Evolutionary conservation across 2,888 invertebrate genomes (phyloP).

Genomic region (Torymus aiolomorphi): DNA sequence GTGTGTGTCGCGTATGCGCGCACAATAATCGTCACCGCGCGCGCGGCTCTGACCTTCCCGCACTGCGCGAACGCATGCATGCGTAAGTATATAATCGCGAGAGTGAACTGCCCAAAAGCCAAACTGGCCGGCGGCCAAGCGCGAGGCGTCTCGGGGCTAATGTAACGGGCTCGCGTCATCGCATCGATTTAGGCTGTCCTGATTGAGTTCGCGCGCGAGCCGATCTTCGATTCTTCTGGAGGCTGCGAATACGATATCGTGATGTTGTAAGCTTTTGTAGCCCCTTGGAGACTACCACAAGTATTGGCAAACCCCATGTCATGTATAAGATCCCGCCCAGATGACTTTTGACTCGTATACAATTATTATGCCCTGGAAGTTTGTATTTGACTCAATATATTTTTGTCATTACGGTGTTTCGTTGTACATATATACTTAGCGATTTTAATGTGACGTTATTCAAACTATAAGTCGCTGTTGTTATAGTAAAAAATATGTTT

Average conservation of each 20-base stretch:
- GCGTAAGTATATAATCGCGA: neutral
- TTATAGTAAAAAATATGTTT: no score
- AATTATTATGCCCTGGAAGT: no score
- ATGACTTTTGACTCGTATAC: no score
- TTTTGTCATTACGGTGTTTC: no score
- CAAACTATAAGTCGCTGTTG: no score
- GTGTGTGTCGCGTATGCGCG: no score
- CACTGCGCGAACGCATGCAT: neutral
- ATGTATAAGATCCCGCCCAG: no score
- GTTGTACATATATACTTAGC: no score
- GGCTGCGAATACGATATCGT: neutral
- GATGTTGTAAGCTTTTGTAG: neutral
- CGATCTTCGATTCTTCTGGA: neutral
- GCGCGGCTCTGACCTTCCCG: conserved; percentile 46
- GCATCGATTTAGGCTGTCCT: conserved; percentile 43
- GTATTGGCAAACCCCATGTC: no score
- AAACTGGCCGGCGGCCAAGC: conserved; percentile 42
- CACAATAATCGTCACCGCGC: conserved; percentile 6
- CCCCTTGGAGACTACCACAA: no score
- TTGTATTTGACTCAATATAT: no score
- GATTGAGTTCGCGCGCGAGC: conserved; percentile 11
- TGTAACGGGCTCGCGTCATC: conserved; percentile 51
- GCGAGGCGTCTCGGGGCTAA: conserved; percentile 26
- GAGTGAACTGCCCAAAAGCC: conserved; percentile 31
- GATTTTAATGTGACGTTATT: no score